Base-by-base conservation (phyloP, 2,888 invertebrate species). In the Loripinus fragilis region DNA sequence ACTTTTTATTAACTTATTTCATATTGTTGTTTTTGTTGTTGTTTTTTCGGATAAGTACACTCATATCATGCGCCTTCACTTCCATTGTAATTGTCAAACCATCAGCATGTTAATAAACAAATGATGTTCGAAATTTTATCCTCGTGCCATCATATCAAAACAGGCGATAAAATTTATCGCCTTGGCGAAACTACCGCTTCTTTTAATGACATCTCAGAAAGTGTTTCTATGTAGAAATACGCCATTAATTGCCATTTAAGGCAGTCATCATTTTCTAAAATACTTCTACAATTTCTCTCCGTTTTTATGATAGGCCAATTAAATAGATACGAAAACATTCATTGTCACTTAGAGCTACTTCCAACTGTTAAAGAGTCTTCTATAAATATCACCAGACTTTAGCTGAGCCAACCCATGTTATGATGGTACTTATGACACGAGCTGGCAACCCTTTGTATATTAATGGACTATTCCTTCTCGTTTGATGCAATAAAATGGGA, bases 271-370 rank as follows among this genome's bases (percentile, higher is more conserved):
- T 52, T 52, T 23, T 23, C 25, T n/a, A 52, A 52, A 52, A 52
- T 52, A 52, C 33, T 5, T 60, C 60, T 60, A 33, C 60, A 33
- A 60, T 60, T 60, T 33, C 60, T 60, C 33, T 30, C 20, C 1
- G 33, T 25, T 60, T 60, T 60, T 60, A 60, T 60, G 60, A 60
- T 30, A 20, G 33, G 15, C 60, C 60, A 60, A 60, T 60, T 60
- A 60, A 60, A 60, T 33, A 60, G 52, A 60, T 60, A 33, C 60
- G 60, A 60, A 60, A 60, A 60, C 60, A 60, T 60, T 60, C 30
- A 60, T 60, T 60, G 60, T 60, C 60, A 60, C 60, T 60, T 60
- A 60, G 60, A 10, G 50, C 50, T 50, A 7, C 50, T n/a, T n/a
- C n/a, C n/a, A n/a, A n/a, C n/a, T n/a, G n/a, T n/a, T n/a, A n/a